These are phyloP conservation scores for Cydia fagiglandana DNA, from an alignment of 1,140 invertebrate genomes.

Conservation along the genomic window DNA sequence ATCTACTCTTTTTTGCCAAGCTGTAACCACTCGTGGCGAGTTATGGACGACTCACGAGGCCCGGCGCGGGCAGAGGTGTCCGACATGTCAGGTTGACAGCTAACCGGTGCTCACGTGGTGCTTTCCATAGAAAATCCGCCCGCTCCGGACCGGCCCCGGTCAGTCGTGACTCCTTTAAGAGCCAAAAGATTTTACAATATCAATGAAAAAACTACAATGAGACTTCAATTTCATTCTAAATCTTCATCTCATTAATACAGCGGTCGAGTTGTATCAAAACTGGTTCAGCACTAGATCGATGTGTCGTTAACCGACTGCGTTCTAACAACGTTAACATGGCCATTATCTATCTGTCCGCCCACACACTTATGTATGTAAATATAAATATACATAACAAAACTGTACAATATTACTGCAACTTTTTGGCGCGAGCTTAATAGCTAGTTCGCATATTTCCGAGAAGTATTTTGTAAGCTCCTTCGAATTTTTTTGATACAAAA, in stretches of 20 bases:
- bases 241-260: conserved; percentile 10
- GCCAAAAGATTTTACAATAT: no score
- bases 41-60: no score
- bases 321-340: not conserved
- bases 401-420: not conserved
- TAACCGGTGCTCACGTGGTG: no score
- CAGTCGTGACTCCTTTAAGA: no score
- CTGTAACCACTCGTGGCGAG: no score
- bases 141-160: no score
- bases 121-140: no score
- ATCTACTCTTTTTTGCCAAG: no score
- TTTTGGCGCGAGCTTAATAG: not conserved
- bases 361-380: conserved; percentile 1
- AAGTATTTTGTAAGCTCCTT: not conserved
- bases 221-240: not conserved
- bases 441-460: not conserved
- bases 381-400: not conserved
- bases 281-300: conserved; percentile 38
- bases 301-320: conserved; percentile 29
- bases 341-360: not conserved
- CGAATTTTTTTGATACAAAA: not conserved
- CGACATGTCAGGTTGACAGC: no score
- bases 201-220: not conserved
- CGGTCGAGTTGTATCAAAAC: conserved; percentile 16
- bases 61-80: no score